Evolutionary conservation across 2,113 vertebrate species (phyloP), one percentile per base, ranked within the genome.

Genomic region (Megaceryle torquata): DNA sequence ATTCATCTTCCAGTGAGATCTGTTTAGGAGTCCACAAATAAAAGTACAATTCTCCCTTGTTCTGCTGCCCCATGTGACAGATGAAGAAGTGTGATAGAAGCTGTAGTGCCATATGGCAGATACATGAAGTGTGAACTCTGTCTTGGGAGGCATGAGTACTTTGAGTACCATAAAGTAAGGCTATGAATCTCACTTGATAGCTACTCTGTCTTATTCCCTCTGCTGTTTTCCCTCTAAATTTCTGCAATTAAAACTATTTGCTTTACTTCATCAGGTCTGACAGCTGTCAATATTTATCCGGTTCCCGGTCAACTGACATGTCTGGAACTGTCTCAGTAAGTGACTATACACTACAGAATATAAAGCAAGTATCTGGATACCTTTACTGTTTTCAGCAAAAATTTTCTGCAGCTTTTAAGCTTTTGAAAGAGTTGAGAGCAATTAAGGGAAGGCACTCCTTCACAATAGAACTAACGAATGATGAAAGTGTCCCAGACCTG

Each of bases 321-420:
- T 94, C 97, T 99, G 97, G 99, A 99, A 91, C 97, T 99, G 88
- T 99, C 99, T 93, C 98, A 98, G 99, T 99, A 98, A 99, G 98
- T 98, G 65, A 88, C 78, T 53, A 8, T 89, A 61, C 22, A 59
- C n/a, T 59, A 74, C 76, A 83, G 79, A 86, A 60, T 68, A 51
- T 80, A 82, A 93, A 95, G 19, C 71, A 82, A 80, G 19, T 82
- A 54, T 78, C 56, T 70, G 46, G 46, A 71, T 8, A 54, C 20
- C 15, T 80, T 82, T 88, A 25, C 24, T 77, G 43, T 81, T 83
- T 53, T 43, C 65, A 78, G 37, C 25, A 81, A 48, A 70, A 77
- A 6, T 63, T 54, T 82, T 81, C 43, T 79, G 44, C 15, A 59
- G 22, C 7, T 89, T 81, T 94, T 89, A 70, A 70, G n/a, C 43